A percentile compares a stretch with the other conserved stretches of the same genome.
Conservation (phyloP, 2,797 vertebrate species). For the Chelon labrosus region DNA sequence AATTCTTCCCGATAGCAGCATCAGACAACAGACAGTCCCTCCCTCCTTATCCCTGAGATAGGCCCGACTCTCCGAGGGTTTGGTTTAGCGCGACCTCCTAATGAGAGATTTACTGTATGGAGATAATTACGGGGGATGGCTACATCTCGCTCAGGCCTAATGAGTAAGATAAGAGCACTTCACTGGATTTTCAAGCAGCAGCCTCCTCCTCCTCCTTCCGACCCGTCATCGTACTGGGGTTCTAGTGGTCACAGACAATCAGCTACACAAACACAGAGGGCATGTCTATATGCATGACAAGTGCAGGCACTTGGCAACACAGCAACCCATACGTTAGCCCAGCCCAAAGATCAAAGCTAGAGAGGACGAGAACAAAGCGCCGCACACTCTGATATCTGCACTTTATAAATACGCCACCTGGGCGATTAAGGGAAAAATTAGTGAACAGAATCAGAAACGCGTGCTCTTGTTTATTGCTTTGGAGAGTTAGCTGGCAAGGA, state of each 20-base stretch:
- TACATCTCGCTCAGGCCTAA: conserved; percentile 71
- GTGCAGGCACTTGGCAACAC: conserved; percentile 21
- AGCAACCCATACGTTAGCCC: not conserved
- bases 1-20: conserved; percentile 27
- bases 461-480: conserved; percentile 78
- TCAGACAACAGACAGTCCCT: conserved; percentile 14
- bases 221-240: conserved; percentile 49
- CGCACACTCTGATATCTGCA: conserved; percentile 33
- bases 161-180: conserved; percentile 81
- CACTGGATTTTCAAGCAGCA: conserved; percentile 51
- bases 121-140: conserved; percentile 77
- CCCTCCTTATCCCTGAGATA: conserved; percentile 50
- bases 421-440: conserved; percentile 67
- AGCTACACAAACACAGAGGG: conserved; percentile 59
- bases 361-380: conserved; percentile 22
- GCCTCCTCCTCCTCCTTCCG: conserved; percentile 46
- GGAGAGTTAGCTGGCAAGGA: conserved; percentile 70
- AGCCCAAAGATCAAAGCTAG: conserved; percentile 18
- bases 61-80: conserved; percentile 54
- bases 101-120: conserved; percentile 78
- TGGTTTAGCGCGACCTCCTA: conserved; percentile 66
- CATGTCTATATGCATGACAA: conserved; percentile 16
- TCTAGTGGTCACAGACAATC: conserved; percentile 66
- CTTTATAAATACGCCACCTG: conserved; percentile 73
- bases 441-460: conserved; percentile 60